Base-by-base conservation (phyloP, 37 sponge, comb jelly and placozoan genomes). In the Eunapius fragilis region DNA sequence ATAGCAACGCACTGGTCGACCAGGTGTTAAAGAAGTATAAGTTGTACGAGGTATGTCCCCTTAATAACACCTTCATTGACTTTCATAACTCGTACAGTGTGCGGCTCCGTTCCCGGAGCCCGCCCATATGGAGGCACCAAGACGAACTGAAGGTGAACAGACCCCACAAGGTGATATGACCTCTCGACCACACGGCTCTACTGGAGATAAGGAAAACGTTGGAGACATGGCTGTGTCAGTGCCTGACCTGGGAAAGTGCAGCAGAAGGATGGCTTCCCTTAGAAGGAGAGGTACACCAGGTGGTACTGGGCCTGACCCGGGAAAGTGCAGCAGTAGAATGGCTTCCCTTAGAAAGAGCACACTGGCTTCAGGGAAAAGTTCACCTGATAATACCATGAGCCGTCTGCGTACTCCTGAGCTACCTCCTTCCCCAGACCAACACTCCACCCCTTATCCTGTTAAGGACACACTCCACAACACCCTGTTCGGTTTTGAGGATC, bases 401-500 rank as follows among this genome's bases (percentile, higher is more conserved):
- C 58, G 58, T 4, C 58, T 58, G 58, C 58, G 22, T 10, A 58
- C 58, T 13, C 58, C 58, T 58, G 58, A 58, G 58, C 58, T 72
- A 17, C 74, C 32, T 1, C 13, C 31, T 22, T 33, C 74, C 13
- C 31, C 74, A 34, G 32, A 24, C 31, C 5, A 76, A 25, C 82
- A 83, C 33, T 88, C 89, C 37, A 88, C 83, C 33, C 89, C 89
- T 0, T 33, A 34, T 28, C 28, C 49, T 33, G 28, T 74, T 49
- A 74, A 49, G 28, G 70, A 31, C 81, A 25, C 0, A 14, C 71
- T 31, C 14, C 35, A 72, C 26, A 11, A 76, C 41, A 71, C 86
- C 25, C 78, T 83, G 10, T 88, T 88, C 68, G 89, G 89, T 1
- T 88, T 88, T 71, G 89, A 83, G 23, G 69, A 17, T 23, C 79